phyloP scores from a whole-genome alignment of 2,888 invertebrate species.

The Zygaena filipendulae region DNA sequence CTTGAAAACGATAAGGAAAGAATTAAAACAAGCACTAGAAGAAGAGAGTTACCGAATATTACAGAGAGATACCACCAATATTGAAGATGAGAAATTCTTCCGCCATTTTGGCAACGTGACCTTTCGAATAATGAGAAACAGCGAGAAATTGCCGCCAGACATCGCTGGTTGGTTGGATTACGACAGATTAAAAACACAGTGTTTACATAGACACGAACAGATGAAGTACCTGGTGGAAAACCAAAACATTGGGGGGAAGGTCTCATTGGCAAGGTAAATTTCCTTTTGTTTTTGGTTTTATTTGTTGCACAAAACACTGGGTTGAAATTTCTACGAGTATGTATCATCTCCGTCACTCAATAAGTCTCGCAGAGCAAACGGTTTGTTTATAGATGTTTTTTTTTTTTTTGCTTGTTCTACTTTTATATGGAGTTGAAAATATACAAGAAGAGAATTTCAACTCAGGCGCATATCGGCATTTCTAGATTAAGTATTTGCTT shows the following conservation, averaged over 20 bases:
- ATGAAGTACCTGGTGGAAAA: slow-evolving; percentile 44
- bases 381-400: too few relatives aligned
- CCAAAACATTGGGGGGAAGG: slow-evolving; percentile 35
- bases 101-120: slow-evolving; percentile 65
- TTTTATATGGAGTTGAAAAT: too few relatives aligned
- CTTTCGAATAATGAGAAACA: slow-evolving; percentile 58
- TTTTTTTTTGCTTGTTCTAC: too few relatives aligned
- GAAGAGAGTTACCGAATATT: slow-evolving; percentile 40
- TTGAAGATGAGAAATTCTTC: slow-evolving; percentile 39
- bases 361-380: too few relatives aligned
- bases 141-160: slow-evolving; percentile 52
- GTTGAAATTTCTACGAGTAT: too few relatives aligned
- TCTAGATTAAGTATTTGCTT: too few relatives aligned
- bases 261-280: slow-evolving; percentile 41
- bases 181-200: slow-evolving; percentile 65
- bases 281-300: slow-evolving; percentile 11
- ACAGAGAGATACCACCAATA: slow-evolving; percentile 25
- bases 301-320: not conserved
- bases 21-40: slow-evolving; percentile 56
- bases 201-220: slow-evolving; percentile 51
- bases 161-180: slow-evolving; percentile 70
- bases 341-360: too few relatives aligned
- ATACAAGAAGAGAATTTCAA: too few relatives aligned
- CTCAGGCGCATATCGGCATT: too few relatives aligned
- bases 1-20: slow-evolving; percentile 66